These are phyloP conservation scores for Volucella bombylans DNA, from an alignment of 2,888 invertebrate genomes.

Conservation along the genomic window DNA sequence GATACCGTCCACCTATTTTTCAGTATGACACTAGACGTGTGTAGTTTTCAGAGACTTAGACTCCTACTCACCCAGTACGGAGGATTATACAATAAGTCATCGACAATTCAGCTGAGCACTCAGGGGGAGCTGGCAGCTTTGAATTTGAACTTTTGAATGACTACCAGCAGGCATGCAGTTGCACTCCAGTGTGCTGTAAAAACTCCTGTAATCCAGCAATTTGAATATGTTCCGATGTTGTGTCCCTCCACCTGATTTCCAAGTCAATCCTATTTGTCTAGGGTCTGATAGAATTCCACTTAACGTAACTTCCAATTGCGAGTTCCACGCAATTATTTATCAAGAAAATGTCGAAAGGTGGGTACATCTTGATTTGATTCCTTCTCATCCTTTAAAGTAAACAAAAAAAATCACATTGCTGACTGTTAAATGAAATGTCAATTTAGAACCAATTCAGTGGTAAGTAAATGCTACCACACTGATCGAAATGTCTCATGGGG, in stretches of 20 bases:
- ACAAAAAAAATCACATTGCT: not conserved
- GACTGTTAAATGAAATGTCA: conserved; percentile 52
- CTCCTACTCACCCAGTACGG: no score
- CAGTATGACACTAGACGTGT: no score
- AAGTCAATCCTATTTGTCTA: not conserved
- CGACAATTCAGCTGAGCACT: no score
- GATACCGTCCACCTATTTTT: no score
- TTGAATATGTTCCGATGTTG: not conserved
- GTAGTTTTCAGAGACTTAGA: no score
- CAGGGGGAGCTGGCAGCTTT: no score
- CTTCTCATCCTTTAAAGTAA: not conserved
- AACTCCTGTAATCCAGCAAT: not conserved
- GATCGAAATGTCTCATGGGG: conserved; percentile 59
- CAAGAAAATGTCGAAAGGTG: not conserved
- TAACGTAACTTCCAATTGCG: conserved; percentile 17
- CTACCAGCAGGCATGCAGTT: no score
- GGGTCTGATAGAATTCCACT: not conserved
- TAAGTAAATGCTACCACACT: conserved; percentile 49
- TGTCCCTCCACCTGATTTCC: not conserved
- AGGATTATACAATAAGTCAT: no score
- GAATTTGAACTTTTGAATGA: no score
- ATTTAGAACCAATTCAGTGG: conserved; percentile 62
- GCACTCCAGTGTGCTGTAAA: no score
- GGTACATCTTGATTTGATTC: not conserved
- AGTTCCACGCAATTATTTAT: not conserved